Conservation (phyloP, 1,140 invertebrate genomes). For the Drosophila seguyi region DNA sequence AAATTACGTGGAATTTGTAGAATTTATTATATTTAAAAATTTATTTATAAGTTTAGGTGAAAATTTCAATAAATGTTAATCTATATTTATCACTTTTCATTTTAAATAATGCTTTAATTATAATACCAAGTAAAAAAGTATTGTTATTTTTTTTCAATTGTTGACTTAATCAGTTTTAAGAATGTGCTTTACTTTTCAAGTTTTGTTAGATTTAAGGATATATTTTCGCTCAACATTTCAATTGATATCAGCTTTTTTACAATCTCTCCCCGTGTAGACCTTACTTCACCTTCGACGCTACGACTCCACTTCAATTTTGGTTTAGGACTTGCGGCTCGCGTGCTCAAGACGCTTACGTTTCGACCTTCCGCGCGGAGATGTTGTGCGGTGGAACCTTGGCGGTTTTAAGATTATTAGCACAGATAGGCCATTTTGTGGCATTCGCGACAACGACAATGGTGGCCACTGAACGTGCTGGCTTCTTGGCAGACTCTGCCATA, state of each 20-base stretch:
- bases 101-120: too few relatives aligned
- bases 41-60: too few relatives aligned
- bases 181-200: too few relatives aligned
- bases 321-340: slow-evolving; percentile 53
- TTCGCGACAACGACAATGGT: slow-evolving; percentile 57
- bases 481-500: slow-evolving; percentile 20
- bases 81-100: too few relatives aligned
- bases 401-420: slow-evolving; percentile 81
- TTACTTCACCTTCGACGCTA: slow-evolving; percentile 24
- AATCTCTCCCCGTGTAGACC: slow-evolving; percentile 4
- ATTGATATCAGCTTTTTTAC: background rate
- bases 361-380: slow-evolving; percentile 62
- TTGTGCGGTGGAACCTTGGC: slow-evolving; percentile 64
- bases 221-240: background rate
- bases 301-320: slow-evolving; percentile 32
- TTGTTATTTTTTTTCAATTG: too few relatives aligned
- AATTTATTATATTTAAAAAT: too few relatives aligned
- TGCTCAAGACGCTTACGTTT: slow-evolving; percentile 74
- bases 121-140: too few relatives aligned
- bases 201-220: too few relatives aligned
- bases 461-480: slow-evolving; percentile 49
- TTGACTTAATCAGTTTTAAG: too few relatives aligned
- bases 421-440: slow-evolving; percentile 79
- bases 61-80: too few relatives aligned
- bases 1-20: too few relatives aligned